Evolutionary conservation across 2,113 vertebrate genomes (phyloP).

Genomic region (Nycticryphes semicollaris): DNA sequence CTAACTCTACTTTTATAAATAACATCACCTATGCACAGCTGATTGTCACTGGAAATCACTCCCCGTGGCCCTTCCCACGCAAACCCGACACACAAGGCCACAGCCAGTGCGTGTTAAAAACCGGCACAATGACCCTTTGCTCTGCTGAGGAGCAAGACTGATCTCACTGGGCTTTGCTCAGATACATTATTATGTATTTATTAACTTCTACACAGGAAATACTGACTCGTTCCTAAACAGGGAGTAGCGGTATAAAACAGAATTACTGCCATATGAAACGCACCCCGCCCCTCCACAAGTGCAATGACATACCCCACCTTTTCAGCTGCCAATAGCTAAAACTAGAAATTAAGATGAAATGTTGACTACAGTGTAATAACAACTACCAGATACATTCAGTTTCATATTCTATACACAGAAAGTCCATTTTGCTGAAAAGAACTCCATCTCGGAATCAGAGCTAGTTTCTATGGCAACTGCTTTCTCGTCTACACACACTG

Average conservation of each 20-base stretch:
- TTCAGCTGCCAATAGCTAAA: not conserved
- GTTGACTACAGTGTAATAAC: not conserved
- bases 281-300: not conserved
- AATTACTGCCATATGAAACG: not conserved
- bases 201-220: not conserved
- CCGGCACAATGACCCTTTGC: not conserved
- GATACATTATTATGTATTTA: not conserved
- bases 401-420: slow-evolving; percentile 21
- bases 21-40: not conserved
- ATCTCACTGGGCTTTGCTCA: not conserved
- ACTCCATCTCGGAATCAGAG: slow-evolving; percentile 63
- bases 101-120: not conserved
- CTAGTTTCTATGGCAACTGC: slow-evolving; percentile 78
- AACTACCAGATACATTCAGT: not conserved
- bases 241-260: not conserved
- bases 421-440: slow-evolving; percentile 58
- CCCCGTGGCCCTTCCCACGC: no score
- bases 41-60: not conserved
- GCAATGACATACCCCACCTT: not conserved
- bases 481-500: slow-evolving; percentile 45
- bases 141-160: not conserved
- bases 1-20: not conserved
- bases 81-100: not conserved
- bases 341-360: not conserved
- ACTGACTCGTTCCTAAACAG: not conserved